phyloP scores from a whole-genome alignment of 2,888 invertebrate genomes.

The Thecophora atra region DNA sequence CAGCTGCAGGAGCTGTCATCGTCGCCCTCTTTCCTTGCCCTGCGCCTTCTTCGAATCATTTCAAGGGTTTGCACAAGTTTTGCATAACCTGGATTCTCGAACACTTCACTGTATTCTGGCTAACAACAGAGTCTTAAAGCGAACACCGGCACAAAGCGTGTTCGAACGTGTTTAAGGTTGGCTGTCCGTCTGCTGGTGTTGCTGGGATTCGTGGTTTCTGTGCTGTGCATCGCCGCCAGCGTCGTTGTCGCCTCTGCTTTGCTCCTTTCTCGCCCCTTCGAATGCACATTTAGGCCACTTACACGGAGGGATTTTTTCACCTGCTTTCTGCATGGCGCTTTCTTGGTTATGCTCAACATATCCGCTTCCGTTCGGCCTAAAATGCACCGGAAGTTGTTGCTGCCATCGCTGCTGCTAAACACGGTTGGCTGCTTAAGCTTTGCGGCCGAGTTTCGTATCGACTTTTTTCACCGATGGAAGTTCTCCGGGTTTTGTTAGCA shows the following conservation, averaged over 20 bases:
- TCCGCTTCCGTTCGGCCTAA: slow-evolving; percentile 19
- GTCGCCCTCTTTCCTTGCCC: not conserved
- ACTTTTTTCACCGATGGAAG: not conserved
- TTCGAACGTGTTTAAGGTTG: slow-evolving; percentile 5
- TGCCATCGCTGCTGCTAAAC: not conserved
- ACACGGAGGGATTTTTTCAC: not conserved
- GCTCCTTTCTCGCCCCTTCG: not conserved
- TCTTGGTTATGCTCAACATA: slow-evolving; percentile 14
- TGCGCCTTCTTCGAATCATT: not conserved
- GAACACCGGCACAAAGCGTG: not conserved
- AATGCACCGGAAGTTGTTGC: slow-evolving; percentile 9
- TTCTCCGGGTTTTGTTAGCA: not conserved
- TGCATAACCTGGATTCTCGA: slow-evolving; percentile 13
- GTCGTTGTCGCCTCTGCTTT: not conserved
- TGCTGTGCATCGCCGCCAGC: too few species aligned
- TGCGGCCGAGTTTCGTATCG: slow-evolving; percentile 7
- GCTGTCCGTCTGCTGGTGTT: not conserved
- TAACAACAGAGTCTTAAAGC: not conserved
- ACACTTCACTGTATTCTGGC: not conserved
- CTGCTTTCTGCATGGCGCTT: not conserved
- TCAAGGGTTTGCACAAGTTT: not conserved
- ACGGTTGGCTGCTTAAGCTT: not conserved
- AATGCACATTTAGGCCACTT: not conserved
- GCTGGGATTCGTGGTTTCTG: not conserved
- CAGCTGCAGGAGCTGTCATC: not conserved